Percentiles rank a stretch among this genome's conserved stretches.
These are phyloP conservation scores for Drosophila koepferae DNA, from an alignment of 2,888 invertebrate genomes.

Conservation along the genomic window DNA sequence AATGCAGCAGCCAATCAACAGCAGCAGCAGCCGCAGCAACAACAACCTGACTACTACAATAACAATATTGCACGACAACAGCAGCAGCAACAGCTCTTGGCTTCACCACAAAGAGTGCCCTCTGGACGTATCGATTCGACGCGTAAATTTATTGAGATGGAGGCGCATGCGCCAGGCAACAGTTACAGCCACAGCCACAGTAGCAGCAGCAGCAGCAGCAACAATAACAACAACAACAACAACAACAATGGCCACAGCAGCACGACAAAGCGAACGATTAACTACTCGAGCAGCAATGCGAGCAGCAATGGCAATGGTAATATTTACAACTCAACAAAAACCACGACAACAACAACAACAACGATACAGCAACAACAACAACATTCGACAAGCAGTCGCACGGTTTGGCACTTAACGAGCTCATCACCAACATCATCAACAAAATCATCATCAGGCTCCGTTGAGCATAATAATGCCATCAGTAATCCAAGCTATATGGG, in stretches of 20 bases:
- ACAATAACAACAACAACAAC: constrained; percentile 43
- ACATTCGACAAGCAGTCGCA: constrained; percentile 82
- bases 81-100: constrained; percentile 45
- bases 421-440: constrained; percentile 74
- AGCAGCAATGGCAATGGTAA: constrained; percentile 77
- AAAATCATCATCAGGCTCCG: constrained; percentile 69
- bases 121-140: constrained; percentile 68
- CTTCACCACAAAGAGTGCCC: constrained; percentile 65
- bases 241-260: constrained; percentile 56
- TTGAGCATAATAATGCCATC: constrained; percentile 83
- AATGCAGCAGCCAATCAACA: constrained; percentile 77
- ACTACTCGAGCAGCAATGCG: constrained; percentile 67
- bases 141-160: constrained; percentile 81
- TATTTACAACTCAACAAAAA: constrained; percentile 47
- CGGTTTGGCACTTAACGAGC: constrained; percentile 84
- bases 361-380: constrained; percentile 56
- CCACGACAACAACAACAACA: constrained; percentile 39
- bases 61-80: constrained; percentile 53
- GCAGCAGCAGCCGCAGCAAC: constrained; percentile 60
- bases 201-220: constrained; percentile 7
- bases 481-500: constrained; percentile 85
- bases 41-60: constrained; percentile 66
- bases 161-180: constrained; percentile 61
- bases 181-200: constrained; percentile 15
- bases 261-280: constrained; percentile 58